Base-by-base conservation (phyloP, 2,888 invertebrate species). In the Megalurothrips usitatus region DNA sequence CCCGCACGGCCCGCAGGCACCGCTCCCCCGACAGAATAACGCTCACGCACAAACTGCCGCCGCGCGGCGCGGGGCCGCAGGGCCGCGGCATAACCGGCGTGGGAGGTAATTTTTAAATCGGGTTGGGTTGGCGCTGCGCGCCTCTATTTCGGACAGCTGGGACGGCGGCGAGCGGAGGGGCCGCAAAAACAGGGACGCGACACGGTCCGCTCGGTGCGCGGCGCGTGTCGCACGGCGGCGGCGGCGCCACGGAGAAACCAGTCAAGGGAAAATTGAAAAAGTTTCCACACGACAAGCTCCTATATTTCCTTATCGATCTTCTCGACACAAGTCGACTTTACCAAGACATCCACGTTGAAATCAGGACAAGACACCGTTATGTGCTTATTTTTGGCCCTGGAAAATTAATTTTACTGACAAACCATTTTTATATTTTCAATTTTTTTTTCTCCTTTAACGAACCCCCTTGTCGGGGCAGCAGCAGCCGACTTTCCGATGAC, bases 91-190 rank as follows among this genome's bases (percentile, higher is more conserved):
- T 6, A 12, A 58, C 19, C n/a, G 19, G 58, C 58, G 58, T 58
- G 58, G 58, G 58, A 58, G 58, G 58, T n/a, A 17, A 58, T 58
- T 52, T 58, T 58, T 58, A 58, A 58, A 58, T 58, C 58, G 58
- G 58, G 58, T 58, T 58, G 58, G 19, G 52, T 52, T 14, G 52
- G 52, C n/a, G n/a, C 34, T 43, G 34, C 34, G 2, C 34, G n/a
- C 34, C 34, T 43, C 34, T 43, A 43, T 43, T 6, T n/a, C 17
- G 58, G 58, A 10, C 58, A 6, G 49, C 49, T 9, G 49, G 49
- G 10, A 49, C 14, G 52, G 52, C 52, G 1, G 52, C 4, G 52
- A 12, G n/a, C 19, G 58, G 58, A 17, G 58, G 58, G 58, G 19
- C n/a, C 17, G 17, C n/a, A 19, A 17, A 17, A n/a, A 58, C 58